Evolutionary conservation across 2,113 vertebrate species (phyloP), one percentile per base, ranked within the genome.

Genomic region (Scomber scombrus): DNA sequence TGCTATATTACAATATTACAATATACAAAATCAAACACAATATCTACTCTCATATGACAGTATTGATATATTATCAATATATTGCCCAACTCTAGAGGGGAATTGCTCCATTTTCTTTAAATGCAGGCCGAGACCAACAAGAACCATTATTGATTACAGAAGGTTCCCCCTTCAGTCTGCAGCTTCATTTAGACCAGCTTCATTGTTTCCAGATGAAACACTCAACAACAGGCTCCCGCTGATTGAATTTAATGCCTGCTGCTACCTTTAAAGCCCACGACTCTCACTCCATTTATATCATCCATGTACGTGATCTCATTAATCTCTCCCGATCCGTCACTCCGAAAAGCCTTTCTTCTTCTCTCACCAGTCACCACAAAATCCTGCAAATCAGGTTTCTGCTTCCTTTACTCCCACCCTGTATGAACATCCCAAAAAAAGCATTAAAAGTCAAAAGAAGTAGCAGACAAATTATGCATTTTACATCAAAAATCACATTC

Each of bases 131-230:
- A 11, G 62, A 75, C 71, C 75, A 61, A 77, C 69, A 34, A 73
- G 60, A 73, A 79, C 70, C 62, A 71, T 82, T 92, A 92, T 89
- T 88, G 90, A 93, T 91, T 87, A 80, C 69, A 80, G 66, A 64
- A 86, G 71, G 72, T 65, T 67, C 67, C 65, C 57, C 50, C 65
- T 70, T 80, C 80, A 81, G 80, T 78, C 70, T 29, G 71, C 45
- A 61, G 85, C 85, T 87, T 93, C 83, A 90, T 92, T 93, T 88
- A 81, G 83, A 68, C 15, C 31, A 1, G 69, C 85, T 83, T 78
- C 76, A 85, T 92, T 90, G 84, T 91, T 92, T 90, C 76, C 69
- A 82, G 82, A 90, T 90, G 66, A 90, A 90, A 90, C 82, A 60
- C 43, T 60, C 61, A 49, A 67, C 76, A 72, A 69, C 82, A 71